Percentiles rank a stretch among this genome's conserved stretches.
phyloP scores from a whole-genome alignment of 1,140 invertebrate genomes.

The Sarcophaga peregrina region DNA sequence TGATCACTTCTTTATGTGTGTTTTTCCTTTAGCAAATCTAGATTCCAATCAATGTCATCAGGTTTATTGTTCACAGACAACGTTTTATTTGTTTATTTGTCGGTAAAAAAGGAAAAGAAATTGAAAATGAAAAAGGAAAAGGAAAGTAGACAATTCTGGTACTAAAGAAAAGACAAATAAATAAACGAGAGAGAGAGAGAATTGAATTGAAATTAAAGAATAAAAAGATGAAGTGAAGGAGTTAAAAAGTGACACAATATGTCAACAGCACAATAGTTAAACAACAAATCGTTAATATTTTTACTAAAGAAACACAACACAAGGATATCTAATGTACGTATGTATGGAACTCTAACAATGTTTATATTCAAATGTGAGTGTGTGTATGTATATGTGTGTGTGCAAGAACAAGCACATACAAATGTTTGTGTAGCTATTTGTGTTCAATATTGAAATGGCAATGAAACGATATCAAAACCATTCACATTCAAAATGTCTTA shows the following conservation, averaged over 20 bases:
- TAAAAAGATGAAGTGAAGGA: too few relatives aligned
- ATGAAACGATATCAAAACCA: constrained; percentile 16
- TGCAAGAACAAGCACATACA: too few relatives aligned
- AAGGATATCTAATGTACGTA: not conserved
- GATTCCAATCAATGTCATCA: constrained; percentile 15
- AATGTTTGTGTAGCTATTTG: not conserved
- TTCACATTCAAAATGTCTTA: constrained; percentile 2
- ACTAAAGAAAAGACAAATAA: too few relatives aligned
- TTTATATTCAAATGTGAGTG: not conserved
- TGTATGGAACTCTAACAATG: not conserved
- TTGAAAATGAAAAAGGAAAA: not conserved
- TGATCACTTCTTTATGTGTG: not conserved
- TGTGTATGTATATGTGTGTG: not conserved
- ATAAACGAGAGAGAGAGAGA: too few relatives aligned
- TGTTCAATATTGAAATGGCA: constrained; percentile 5
- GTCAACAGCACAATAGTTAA: constrained; percentile 18
- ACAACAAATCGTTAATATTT: constrained; percentile 16
- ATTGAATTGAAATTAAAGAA: too few relatives aligned
- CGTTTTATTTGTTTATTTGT: too few relatives aligned
- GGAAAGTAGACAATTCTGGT: too few relatives aligned
- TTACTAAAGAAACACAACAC: not conserved
- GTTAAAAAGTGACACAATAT: not conserved
- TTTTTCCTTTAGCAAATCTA: not conserved
- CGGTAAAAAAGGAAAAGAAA: not conserved
- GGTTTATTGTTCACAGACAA: not conserved